Evolutionary conservation across 92 coral and sea anemone genomes (phyloP).

Genomic region (Ricordea florida): DNA sequence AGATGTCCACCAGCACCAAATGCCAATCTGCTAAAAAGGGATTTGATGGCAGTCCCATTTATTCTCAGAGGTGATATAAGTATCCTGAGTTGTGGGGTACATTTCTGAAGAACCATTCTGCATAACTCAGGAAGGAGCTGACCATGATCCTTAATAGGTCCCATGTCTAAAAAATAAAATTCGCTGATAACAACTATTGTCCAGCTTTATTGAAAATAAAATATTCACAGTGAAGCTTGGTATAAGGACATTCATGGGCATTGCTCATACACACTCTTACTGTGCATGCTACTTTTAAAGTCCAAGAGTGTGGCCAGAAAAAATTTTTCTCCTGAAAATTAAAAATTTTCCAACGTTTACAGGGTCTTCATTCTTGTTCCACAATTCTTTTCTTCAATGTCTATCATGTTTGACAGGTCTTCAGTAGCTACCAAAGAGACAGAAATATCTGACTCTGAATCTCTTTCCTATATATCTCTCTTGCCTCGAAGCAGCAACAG

Average conservation of each 20-base stretch:
- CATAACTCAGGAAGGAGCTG: conserved; percentile 12
- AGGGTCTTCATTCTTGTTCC: conserved; percentile 7
- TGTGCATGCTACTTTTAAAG: no score
- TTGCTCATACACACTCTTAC: no score
- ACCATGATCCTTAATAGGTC: conserved; percentile 36
- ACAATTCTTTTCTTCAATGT: conserved; percentile 9
- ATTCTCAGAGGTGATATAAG: conserved; percentile 22
- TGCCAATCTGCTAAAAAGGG: conserved; percentile 8
- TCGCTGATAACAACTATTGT: no score
- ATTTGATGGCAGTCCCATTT: conserved; percentile 33
- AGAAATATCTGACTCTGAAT: conserved; percentile 41
- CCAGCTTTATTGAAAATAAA: no score
- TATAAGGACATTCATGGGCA: no score
- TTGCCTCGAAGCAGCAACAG: conserved; percentile 5
- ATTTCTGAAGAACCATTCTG: conserved; percentile 6
- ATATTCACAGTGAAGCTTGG: no score
- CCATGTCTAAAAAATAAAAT: conserved; percentile 14
- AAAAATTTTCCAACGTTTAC: conserved; percentile 14
- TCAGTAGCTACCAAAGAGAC: neutral
- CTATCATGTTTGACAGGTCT: neutral
- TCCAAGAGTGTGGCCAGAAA: no score
- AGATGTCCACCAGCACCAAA: conserved; percentile 39
- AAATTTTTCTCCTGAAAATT: no score
- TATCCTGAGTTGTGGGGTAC: neutral
- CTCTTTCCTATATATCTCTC: neutral